Conservation (phyloP, 2,797 vertebrate species). For the Buceros bicornis region DNA sequence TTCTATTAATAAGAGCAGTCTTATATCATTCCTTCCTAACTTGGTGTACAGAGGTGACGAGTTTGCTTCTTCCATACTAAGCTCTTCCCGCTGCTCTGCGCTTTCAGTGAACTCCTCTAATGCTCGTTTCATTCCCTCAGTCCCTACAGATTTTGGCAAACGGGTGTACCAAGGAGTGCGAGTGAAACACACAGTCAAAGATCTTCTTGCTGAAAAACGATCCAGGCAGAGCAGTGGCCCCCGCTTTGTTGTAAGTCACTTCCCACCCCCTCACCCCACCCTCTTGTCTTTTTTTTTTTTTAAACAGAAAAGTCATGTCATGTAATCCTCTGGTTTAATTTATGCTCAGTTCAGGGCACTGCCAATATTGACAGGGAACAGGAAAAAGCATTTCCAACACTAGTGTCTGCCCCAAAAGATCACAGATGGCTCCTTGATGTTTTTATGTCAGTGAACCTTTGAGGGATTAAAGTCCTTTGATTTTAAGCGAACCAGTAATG, state of each 20-base stretch:
- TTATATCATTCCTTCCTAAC: rapidly evolving
- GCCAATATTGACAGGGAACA: rapidly evolving
- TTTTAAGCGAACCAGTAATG: background rate
- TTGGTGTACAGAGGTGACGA: rapidly evolving
- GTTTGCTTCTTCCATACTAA: background rate
- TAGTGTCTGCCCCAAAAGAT: background rate
- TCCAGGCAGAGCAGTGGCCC: conserved; percentile 87
- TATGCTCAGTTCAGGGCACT: background rate
- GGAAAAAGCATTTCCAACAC: background rate
- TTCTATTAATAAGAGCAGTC: background rate
- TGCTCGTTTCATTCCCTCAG: background rate
- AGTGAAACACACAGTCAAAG: conserved; percentile 97
- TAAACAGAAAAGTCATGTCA: rapidly evolving
- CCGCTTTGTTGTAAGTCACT: conserved; percentile 85
- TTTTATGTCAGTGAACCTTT: background rate
- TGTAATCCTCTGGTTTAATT: background rate
- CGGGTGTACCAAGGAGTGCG: conserved; percentile 94
- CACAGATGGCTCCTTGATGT: background rate
- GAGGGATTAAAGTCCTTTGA: background rate
- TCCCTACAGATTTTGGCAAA: conserved; percentile 87
- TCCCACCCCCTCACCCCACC: too few species aligned
- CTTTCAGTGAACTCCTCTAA: background rate
- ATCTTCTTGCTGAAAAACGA: conserved; percentile 94
- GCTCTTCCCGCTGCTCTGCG: background rate
- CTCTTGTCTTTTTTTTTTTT: background rate